Evolutionary conservation across 2,797 vertebrate genomes (phyloP).

Genomic region (Clarias fuscus): DNA sequence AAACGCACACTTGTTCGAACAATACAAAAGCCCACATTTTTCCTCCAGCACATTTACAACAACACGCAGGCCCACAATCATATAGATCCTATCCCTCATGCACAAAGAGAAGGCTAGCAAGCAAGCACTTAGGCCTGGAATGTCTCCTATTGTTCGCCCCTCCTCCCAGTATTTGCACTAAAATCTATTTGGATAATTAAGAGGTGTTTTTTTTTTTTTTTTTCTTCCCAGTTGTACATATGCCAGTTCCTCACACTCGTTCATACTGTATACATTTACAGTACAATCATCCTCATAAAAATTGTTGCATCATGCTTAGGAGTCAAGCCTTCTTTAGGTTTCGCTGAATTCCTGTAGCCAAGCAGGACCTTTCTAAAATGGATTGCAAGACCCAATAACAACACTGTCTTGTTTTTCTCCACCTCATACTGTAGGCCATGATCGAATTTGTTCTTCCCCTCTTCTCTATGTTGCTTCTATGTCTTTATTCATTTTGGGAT

Average conservation of each 20-base stretch:
- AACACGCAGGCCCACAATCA: conserved; percentile 27
- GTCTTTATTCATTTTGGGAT: background rate
- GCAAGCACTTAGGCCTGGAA: conserved; percentile 19
- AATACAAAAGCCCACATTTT: conserved; percentile 45
- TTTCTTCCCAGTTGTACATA: background rate
- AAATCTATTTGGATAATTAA: conserved; percentile 35
- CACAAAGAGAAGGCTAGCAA: conserved; percentile 34
- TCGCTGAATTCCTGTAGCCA: conserved; percentile 31
- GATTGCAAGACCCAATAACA: background rate
- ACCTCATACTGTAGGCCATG: background rate
- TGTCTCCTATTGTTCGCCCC: conserved; percentile 21
- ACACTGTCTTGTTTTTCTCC: background rate
- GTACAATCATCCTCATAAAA: background rate
- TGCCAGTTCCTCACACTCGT: conserved; percentile 7
- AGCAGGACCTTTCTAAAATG: conserved; percentile 33
- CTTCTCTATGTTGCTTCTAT: background rate
- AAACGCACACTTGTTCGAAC: conserved; percentile 34
- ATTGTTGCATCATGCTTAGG: conserved; percentile 11
- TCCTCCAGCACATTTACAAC: conserved; percentile 38
- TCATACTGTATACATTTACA: background rate
- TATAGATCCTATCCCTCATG: conserved; percentile 38
- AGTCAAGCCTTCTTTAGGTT: conserved; percentile 37
- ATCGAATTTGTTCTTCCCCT: no score
- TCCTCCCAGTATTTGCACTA: conserved; percentile 29
- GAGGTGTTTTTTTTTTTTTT: conserved; percentile 24